Evolutionary conservation across 2,113 vertebrate species (phyloP), one percentile per base, ranked within the genome.

Genomic region (Pandion haliaetus): DNA sequence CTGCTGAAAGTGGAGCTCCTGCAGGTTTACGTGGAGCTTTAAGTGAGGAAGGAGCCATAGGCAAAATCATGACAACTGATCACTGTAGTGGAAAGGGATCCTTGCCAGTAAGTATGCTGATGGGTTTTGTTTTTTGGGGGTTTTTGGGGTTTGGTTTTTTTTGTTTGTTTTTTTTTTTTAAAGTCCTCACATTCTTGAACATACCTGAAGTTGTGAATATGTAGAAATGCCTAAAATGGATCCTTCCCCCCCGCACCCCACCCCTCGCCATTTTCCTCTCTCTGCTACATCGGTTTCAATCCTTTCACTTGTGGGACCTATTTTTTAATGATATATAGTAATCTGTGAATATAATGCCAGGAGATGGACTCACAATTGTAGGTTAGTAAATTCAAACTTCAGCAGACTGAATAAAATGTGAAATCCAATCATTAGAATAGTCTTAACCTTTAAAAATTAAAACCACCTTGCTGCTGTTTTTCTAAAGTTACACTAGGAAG

Each of bases 21-120:
- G 59, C 21, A 0, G 77, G 80, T 12, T 76, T 96, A 3, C 95
- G 95, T 6, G 95, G 86, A 87, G 81, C 59, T 71, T 25, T 84
- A 66, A 93, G 40, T 8, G 95, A 99, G 87, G 98, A 97, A 62
- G 95, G 96, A 95, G 96, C 97, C 81, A 94, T 77, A 4, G 82
- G 94, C 83, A 93, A 93, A 14, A 61, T 97, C 20, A 82, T 94
- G 45, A 71, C 96, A 2, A 34, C 90, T 23, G 96, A 95, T 88
- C 93, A 96, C 18, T 86, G 55, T 89, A 93, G 88, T 26, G 92
- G 86, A 9, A 98, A 98, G 72, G 98, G 91, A 17, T 95, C 97
- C 40, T 95, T 97, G 5, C 97, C 97, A 71, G 99, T 99, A 97
- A 98, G 98, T 85, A 14, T 65, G 7, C 52, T 66, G 45, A 59